Evolutionary conservation across 2,797 vertebrate species (phyloP).

Genomic region (Silurus lanzhouensis): DNA sequence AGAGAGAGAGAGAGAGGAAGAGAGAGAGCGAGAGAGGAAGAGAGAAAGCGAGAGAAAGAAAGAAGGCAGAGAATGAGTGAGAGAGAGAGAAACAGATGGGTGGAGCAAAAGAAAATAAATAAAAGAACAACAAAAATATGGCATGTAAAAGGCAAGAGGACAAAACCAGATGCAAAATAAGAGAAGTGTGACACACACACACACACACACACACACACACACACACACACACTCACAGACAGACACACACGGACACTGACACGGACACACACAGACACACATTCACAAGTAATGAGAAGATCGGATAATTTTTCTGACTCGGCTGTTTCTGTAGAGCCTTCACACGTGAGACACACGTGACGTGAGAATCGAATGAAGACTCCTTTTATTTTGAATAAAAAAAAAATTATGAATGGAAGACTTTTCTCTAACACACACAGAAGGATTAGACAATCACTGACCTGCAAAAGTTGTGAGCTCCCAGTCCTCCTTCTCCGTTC

Average conservation of each 20-base stretch:
- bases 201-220: no score
- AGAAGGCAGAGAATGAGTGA: background rate
- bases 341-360: no score
- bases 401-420: no score
- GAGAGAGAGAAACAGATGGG: background rate
- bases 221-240: background rate
- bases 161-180: background rate
- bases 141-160: background rate
- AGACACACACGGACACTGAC: background rate
- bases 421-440: no score
- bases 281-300: background rate
- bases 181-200: background rate
- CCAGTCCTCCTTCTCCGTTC: slow-evolving; percentile 92
- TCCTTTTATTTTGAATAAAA: no score
- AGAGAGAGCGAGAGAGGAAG: background rate
- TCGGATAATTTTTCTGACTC: no score
- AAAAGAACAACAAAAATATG: background rate
- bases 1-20: background rate
- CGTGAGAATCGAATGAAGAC: no score
- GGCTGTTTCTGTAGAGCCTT: no score
- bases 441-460: slow-evolving; percentile 54
- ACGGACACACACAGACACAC: background rate
- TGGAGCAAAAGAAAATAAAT: background rate
- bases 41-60: background rate
- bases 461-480: slow-evolving; percentile 97